Evolutionary conservation across 2,113 vertebrate genomes (phyloP), one percentile per base, ranked within the genome.

Genomic region (Serilophus lunatus): DNA sequence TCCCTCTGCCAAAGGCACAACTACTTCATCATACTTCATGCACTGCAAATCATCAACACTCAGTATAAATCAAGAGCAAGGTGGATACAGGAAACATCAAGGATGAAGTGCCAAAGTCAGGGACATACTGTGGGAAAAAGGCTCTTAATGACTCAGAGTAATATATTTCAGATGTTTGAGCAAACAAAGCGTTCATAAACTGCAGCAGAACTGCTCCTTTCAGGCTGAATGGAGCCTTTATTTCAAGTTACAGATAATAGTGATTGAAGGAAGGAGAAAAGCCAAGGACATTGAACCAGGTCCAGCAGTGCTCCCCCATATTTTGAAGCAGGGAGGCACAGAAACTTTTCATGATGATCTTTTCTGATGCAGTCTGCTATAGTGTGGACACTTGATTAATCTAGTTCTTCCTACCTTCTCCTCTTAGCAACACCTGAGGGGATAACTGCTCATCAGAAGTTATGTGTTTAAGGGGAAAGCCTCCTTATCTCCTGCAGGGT

Each of bases 151-250:
- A 89, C 45, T 82, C 53, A 68, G 40, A 76, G 49, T 53, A 91
- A 93, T 82, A 12, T 69, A 84, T 92, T 91, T 94, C 61, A 66
- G 65, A 75, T 81, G 77, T 89, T 87, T 93, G 78, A 95, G 57
- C 86, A 95, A 95, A 96, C 83, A 92, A 86, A 95, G 60, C 74
- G 60, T 84, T 82, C 65, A 86, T 57, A 89, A 92, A 87, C 35
- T 57, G 56, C 23, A 7, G 53, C 69, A 76, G 69, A 87, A 68
- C 65, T 53, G 83, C 61, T 71, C 61, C 70, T 87, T 92, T 87
- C 84, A 75, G 75, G 33, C 45, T 49, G 77, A 93, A 91, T 29
- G 40, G 36, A 70, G 77, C 61, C 81, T 95, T 80, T 82, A 65
- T 65, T 87, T 65, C 74, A 40, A 35, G 19, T 25, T 54, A 59